These are phyloP conservation scores for Geotrypetes seraphini DNA, from an alignment of 2,797 vertebrate genomes.

Conservation along the genomic window DNA sequence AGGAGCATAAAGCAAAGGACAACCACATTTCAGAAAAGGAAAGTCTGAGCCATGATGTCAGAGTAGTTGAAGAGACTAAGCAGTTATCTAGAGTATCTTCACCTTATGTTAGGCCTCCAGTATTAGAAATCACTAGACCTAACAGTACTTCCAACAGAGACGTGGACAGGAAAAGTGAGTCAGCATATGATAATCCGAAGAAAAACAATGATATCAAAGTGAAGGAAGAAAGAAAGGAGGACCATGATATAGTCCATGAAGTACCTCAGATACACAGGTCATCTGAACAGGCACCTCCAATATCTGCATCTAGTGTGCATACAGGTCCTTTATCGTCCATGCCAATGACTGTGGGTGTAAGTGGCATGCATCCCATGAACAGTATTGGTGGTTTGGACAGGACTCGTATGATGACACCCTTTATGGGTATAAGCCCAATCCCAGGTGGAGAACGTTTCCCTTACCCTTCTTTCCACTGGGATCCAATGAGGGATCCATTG, in stretches of 20 bases:
- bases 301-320: slow-evolving; percentile 46
- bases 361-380: slow-evolving; percentile 84
- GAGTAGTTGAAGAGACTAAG: slow-evolving; percentile 72
- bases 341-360: slow-evolving; percentile 79
- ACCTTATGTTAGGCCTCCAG: slow-evolving; percentile 69
- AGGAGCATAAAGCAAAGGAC: slow-evolving; percentile 88
- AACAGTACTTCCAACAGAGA: slow-evolving; percentile 72
- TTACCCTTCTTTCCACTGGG: slow-evolving; percentile 93
- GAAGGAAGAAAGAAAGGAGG: slow-evolving; percentile 92
- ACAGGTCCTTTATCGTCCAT: slow-evolving; percentile 65
- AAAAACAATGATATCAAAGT: slow-evolving; percentile 87
- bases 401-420: slow-evolving; percentile 92
- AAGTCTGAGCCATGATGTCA: slow-evolving; percentile 62
- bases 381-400: slow-evolving; percentile 82
- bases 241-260: slow-evolving; percentile 68
- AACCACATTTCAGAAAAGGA: slow-evolving; percentile 78
- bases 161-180: slow-evolving; percentile 67
- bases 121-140: slow-evolving; percentile 64
- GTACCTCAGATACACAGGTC: slow-evolving; percentile 58
- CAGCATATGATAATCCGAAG: slow-evolving; percentile 67
- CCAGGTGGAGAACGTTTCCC: slow-evolving; percentile 87
- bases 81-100: slow-evolving; percentile 70
- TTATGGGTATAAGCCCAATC: slow-evolving; percentile 93
- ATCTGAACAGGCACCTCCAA: slow-evolving; percentile 52
- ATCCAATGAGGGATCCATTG: slow-evolving; percentile 79